Evolutionary conservation across 1,140 invertebrate genomes (phyloP).

Genomic region (Oscheius sp.): DNA sequence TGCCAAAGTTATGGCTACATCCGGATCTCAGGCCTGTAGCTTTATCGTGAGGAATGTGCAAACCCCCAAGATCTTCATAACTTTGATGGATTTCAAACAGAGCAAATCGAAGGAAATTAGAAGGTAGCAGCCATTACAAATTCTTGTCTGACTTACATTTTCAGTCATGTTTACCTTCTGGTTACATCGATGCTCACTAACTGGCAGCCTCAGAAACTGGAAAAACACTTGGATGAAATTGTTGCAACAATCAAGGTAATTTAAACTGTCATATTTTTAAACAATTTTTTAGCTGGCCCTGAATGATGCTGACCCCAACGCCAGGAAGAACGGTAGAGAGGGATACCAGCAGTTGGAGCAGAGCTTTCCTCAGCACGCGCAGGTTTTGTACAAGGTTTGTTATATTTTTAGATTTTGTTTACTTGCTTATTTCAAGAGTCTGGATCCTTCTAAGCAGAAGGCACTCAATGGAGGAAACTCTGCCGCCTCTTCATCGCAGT

Average conservation of each 20-base stretch:
- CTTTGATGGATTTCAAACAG: background rate
- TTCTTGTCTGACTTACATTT: background rate
- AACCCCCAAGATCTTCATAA: background rate
- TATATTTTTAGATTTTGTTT: background rate
- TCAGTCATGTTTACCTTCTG: background rate
- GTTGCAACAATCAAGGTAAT: background rate
- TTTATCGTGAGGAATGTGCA: constrained; percentile 2
- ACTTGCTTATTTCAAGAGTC: background rate
- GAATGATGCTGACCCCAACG: background rate
- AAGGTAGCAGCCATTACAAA: background rate
- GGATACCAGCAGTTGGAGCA: background rate
- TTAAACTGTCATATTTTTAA: background rate
- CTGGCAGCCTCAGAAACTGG: background rate
- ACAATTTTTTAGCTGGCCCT: background rate
- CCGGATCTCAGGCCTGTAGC: background rate
- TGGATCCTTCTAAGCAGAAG: constrained; percentile 6
- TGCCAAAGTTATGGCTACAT: background rate
- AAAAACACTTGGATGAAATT: background rate
- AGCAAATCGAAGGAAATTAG: background rate
- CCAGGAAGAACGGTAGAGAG: background rate
- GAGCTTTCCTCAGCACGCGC: background rate
- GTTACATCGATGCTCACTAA: background rate
- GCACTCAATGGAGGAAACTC: background rate
- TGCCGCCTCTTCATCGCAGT: constrained; percentile 7
- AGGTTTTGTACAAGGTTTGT: background rate